Base-by-base conservation (phyloP, 1,140 invertebrate species). In the Brachystomella parvula region DNA sequence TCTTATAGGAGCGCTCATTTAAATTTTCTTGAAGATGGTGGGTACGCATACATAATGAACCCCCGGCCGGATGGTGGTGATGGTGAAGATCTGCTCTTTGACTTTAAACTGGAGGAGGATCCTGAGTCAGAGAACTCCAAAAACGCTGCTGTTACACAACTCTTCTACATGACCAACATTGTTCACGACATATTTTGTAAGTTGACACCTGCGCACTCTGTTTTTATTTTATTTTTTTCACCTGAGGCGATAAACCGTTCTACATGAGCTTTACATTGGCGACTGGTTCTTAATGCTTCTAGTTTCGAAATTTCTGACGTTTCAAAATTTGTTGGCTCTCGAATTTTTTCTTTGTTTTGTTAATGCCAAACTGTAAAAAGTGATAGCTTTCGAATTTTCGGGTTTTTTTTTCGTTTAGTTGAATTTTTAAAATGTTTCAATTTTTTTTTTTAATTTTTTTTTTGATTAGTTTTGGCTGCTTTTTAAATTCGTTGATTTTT, bases 141-240 rank as follows among this genome's bases (percentile, higher is more conserved):
- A 9, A 19, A 62, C 24, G 60, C 39, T 24, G 12, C 60, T 2
- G 26, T 44, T 6, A 62, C 60, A 3, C 26, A 62, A 24, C 31
- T 44, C 9, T 62, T 62, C 35, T 62, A 62, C 35, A 39, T 17
- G 60, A 47, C 3, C 15, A 62, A 62, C 29, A 44, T 44, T 3
- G n/a, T 62, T 6, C 60, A 62, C 33, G 60, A 62, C 35, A 3
- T 62, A 24, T 62, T 62, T 24, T 62, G 57, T 59, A 32, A 59
- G 29, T 29, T n/a, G n/a, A n/a, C n/a, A n/a, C n/a, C n/a, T n/a
- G n/a, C n/a, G n/a, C n/a, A n/a, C n/a, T n/a, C n/a, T n/a, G n/a
- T n/a, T n/a, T n/a, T n/a, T n/a, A n/a, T n/a, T n/a, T n/a, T n/a
- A n/a, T n/a, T n/a, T n/a, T n/a, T n/a, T n/a, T n/a, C n/a, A n/a